Percentiles rank a stretch among this genome's conserved stretches.
Conservation (phyloP, 1,140 invertebrate species). For the Luehdorfia chinensis region DNA sequence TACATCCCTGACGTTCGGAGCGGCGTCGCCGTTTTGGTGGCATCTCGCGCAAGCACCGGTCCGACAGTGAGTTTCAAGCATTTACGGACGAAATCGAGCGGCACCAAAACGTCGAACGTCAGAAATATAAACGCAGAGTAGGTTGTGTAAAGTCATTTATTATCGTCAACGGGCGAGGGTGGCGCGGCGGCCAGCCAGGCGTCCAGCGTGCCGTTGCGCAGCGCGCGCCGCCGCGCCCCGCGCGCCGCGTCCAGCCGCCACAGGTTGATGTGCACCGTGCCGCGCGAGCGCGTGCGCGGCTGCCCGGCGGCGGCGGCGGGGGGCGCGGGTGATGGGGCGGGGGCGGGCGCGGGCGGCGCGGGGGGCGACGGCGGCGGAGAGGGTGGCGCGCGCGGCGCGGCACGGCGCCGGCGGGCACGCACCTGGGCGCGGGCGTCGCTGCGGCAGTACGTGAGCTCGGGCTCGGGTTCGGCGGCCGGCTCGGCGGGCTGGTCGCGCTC, state of each 20-base stretch:
- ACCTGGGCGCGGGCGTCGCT: conserved; percentile 39
- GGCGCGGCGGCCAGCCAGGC: conserved; percentile 42
- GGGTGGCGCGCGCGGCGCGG: conserved; percentile 18
- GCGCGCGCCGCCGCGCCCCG: conserved; percentile 26
- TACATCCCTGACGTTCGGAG: conserved; percentile 67
- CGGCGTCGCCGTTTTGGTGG: conserved; percentile 44
- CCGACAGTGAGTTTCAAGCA: conserved; percentile 44
- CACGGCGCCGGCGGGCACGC: conserved; percentile 34
- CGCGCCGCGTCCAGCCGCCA: conserved; percentile 83
- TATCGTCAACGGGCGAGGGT: conserved; percentile 27
- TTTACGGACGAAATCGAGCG: conserved; percentile 64
- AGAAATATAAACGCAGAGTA: conserved; percentile 71
- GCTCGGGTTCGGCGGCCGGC: conserved; percentile 70
- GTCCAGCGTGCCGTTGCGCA: conserved; percentile 54
- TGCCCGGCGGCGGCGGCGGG: conserved; percentile 13
- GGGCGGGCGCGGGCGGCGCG: conserved; percentile 24
- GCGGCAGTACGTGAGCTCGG: conserved; percentile 47
- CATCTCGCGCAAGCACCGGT: conserved; percentile 34
- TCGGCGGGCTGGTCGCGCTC: conserved; percentile 78
- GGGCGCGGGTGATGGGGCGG: conserved; percentile 25
- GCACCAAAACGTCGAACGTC: conserved; percentile 75
- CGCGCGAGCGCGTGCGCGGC: conserved; percentile 86
- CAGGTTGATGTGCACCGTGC: conserved; percentile 87
- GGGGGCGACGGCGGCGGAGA: conserved; percentile 31
- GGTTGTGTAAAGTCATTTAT: conserved; percentile 54